Conservation (phyloP, 23 tunicate species). For the Ciona savignyi region DNA sequence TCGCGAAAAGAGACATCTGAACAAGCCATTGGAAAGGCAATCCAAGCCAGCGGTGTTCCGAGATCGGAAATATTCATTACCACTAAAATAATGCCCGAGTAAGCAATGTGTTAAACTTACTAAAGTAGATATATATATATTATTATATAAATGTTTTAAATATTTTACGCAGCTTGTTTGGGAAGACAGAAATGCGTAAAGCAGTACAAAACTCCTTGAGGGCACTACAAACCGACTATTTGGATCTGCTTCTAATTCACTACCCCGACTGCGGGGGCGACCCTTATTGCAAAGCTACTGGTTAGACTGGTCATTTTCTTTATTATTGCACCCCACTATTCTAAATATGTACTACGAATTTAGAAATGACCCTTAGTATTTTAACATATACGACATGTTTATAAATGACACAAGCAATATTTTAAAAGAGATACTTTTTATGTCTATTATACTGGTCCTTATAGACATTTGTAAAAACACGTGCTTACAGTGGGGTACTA, state of each 20-base stretch:
- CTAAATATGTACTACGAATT: too few relatives aligned
- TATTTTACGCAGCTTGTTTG: slow-evolving; percentile 9
- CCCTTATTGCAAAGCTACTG: slow-evolving; percentile 9
- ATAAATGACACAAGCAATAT: not conserved
- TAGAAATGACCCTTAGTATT: too few relatives aligned
- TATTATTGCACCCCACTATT: too few relatives aligned
- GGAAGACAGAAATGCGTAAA: not conserved
- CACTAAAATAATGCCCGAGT: slow-evolving; percentile 37
- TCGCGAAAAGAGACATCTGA: slow-evolving; percentile 4
- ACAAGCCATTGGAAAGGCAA: slow-evolving; percentile 20
- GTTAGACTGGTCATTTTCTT: too few relatives aligned
- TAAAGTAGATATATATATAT: too few relatives aligned
- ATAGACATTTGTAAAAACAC: too few relatives aligned
- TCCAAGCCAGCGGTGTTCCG: slow-evolving; percentile 22
- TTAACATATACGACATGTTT: too few relatives aligned
- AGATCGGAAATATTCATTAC: slow-evolving; percentile 23
- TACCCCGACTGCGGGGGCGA: slow-evolving; percentile 16
- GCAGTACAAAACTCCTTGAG: slow-evolving; percentile 24
- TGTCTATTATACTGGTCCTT: too few relatives aligned
- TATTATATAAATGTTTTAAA: not conserved
- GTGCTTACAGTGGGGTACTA: too few relatives aligned
- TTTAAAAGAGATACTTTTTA: not conserved
- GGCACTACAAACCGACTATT: slow-evolving; percentile 8
- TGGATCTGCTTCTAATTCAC: slow-evolving; percentile 25
- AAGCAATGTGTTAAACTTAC: not conserved